These are phyloP conservation scores for Archilochus colubris DNA, from an alignment of 2,113 vertebrate genomes.

Conservation along the genomic window DNA sequence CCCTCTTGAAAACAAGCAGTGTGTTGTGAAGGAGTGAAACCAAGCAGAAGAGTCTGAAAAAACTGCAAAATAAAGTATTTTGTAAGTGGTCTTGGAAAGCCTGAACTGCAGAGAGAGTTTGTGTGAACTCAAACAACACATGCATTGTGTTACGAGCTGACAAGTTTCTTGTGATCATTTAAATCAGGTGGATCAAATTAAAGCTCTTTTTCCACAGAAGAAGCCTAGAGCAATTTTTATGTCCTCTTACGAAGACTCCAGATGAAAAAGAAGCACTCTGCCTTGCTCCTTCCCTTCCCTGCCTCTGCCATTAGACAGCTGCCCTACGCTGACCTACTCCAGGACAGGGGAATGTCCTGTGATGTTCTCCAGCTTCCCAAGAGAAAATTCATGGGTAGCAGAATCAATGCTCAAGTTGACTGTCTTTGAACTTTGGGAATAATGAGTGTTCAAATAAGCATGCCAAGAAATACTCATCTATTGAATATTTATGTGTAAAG, in stretches of 20 bases:
- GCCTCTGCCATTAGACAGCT: neutral
- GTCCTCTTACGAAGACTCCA: neutral
- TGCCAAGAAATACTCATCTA: neutral
- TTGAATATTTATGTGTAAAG: neutral
- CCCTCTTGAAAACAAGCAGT: neutral
- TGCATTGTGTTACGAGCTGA: neutral
- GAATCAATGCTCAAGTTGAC: neutral
- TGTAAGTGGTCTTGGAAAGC: neutral
- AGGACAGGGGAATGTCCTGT: rapidly evolving
- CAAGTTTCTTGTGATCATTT: neutral
- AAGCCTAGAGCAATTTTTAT: neutral
- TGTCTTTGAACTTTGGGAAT: neutral
- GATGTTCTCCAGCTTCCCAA: neutral
- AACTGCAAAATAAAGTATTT: neutral
- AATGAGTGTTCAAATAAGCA: neutral
- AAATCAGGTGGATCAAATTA: neutral
- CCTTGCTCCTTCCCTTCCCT: neutral
- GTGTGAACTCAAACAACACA: neutral
- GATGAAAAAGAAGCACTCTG: neutral
- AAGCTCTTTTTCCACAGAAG: neutral
- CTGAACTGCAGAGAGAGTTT: neutral
- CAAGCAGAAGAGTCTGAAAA: neutral
- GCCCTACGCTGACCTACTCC: neutral
- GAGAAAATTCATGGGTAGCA: neutral
- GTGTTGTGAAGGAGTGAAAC: neutral